A percentile compares a stretch with the other conserved stretches of the same genome.
Evolutionary conservation across 2,888 invertebrate genomes (phyloP).

Genomic region (Melieria picta): DNA sequence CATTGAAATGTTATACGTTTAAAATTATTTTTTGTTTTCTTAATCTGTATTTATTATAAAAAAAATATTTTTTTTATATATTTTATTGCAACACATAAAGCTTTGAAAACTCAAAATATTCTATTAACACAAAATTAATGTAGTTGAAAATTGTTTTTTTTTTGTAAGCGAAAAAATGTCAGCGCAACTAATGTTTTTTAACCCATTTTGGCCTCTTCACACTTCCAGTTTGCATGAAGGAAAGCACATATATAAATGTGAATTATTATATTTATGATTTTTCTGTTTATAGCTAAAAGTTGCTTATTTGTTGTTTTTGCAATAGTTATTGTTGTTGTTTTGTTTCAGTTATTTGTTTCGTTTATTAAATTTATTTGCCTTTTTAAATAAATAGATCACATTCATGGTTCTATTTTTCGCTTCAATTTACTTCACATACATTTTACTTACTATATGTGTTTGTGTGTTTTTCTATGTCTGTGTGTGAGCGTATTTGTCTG

Average conservation of each 20-base stretch:
- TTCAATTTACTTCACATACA: conserved; percentile 27
- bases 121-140: too few species aligned
- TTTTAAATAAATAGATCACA: conserved; percentile 61
- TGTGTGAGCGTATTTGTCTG: conserved; percentile 27
- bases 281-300: not conserved
- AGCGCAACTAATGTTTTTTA: too few species aligned
- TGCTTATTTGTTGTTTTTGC: conserved; percentile 37
- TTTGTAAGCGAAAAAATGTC: too few species aligned
- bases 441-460: conserved; percentile 35
- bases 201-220: too few species aligned
- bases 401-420: conserved; percentile 55
- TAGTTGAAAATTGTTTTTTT: too few species aligned
- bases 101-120: not conserved
- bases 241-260: too few species aligned
- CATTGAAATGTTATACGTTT: conserved; percentile 21
- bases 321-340: conserved; percentile 23
- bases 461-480: conserved; percentile 28
- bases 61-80: too few species aligned
- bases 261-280: too few species aligned
- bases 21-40: not conserved
- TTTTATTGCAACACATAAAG: conserved; percentile 33
- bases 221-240: too few species aligned
- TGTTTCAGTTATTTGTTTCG: conserved; percentile 40
- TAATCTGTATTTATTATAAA: conserved; percentile 40
- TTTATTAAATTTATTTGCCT: conserved; percentile 33